Conservation (phyloP, 1,140 invertebrate genomes). For the Hylaeus volcanicus region DNA sequence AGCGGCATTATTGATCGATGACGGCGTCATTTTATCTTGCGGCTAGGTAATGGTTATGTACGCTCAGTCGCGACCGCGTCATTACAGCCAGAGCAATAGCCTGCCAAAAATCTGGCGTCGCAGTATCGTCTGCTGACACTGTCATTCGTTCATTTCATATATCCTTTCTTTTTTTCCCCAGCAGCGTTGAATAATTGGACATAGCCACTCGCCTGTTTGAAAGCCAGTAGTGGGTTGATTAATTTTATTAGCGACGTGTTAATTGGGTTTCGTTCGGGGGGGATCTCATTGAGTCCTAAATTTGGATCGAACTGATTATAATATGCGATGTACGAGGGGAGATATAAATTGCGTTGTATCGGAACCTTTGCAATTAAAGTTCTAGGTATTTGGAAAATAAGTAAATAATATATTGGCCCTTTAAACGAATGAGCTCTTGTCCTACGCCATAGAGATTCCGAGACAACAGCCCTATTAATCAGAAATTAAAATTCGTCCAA, state of each 20-base stretch:
- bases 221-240: constrained; percentile 14
- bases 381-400: not conserved
- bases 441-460: too few relatives aligned
- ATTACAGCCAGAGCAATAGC: constrained; percentile 22
- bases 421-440: too few relatives aligned
- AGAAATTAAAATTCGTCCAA: too few relatives aligned
- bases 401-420: too few relatives aligned
- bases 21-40: constrained; percentile 49
- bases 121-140: not conserved
- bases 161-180: not conserved
- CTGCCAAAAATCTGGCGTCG: constrained; percentile 19
- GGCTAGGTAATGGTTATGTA: constrained; percentile 41
- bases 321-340: not conserved
- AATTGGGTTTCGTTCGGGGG: constrained; percentile 26
- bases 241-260: constrained; percentile 33
- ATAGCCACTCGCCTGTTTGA: not conserved
- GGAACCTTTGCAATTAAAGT: not conserved
- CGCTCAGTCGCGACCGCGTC: constrained; percentile 29
- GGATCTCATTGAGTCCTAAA: not conserved
- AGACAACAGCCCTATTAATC: too few relatives aligned
- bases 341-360: not conserved
- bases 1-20: constrained; percentile 49
- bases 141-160: not conserved
- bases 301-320: constrained; percentile 15
- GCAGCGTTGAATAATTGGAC: constrained; percentile 10